These are phyloP conservation scores for Hydrotaea cyrtoneurina DNA, from an alignment of 2,888 invertebrate species.

Conservation along the genomic window DNA sequence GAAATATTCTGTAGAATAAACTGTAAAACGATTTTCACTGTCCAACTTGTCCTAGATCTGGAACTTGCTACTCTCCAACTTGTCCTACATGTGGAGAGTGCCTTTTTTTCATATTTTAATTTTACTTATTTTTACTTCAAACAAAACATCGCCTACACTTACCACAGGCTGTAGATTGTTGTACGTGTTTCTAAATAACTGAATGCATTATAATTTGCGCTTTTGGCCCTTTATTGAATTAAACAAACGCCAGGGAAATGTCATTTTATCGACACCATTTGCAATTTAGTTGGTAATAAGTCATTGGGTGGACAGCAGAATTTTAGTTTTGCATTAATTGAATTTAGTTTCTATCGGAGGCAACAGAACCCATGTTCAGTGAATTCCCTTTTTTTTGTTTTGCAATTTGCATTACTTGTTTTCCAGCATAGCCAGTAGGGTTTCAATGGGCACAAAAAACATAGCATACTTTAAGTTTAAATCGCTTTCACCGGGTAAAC, in stretches of 20 bases:
- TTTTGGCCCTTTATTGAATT: conserved; percentile 60
- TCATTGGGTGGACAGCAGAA: not conserved
- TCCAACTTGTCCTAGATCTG: too few relatives aligned
- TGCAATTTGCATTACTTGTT: not conserved
- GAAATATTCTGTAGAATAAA: too few relatives aligned
- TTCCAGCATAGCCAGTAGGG: not conserved
- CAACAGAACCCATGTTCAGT: not conserved
- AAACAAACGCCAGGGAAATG: conserved; percentile 36
- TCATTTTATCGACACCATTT: conserved; percentile 21
- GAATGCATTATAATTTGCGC: conserved; percentile 52
- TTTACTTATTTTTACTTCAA: too few relatives aligned
- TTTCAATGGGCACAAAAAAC: not conserved
- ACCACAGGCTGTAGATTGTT: too few relatives aligned
- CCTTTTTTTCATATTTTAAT: too few relatives aligned
- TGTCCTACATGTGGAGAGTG: too few relatives aligned
- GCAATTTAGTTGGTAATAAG: not conserved
- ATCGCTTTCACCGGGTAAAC: not conserved
- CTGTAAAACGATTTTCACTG: too few relatives aligned
- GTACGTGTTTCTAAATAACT: conserved; percentile 35
- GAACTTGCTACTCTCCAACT: too few relatives aligned
- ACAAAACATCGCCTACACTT: too few relatives aligned
- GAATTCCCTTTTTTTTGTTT: too few relatives aligned
- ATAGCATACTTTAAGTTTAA: not conserved
- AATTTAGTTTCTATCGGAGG: not conserved
- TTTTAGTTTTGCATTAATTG: not conserved